Evolutionary conservation across 1,140 invertebrate genomes (phyloP).

Genomic region (Mya arenaria): DNA sequence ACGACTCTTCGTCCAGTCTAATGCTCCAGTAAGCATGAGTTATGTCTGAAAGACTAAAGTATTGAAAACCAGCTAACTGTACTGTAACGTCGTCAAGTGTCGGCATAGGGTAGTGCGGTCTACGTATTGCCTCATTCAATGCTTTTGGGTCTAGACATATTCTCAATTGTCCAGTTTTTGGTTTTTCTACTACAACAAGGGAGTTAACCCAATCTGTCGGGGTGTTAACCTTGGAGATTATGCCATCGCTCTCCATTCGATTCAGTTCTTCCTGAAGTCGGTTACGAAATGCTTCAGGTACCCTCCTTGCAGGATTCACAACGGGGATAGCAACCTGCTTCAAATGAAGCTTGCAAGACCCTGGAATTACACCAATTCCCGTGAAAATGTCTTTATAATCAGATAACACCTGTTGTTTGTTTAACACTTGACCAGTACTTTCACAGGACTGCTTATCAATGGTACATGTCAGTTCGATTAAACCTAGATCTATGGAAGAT

Average conservation of each 20-base stretch:
- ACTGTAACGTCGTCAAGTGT: conserved; percentile 56
- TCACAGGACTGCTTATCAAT: neutral
- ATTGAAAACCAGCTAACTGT: conserved; percentile 32
- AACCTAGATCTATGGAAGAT: conserved; percentile 3
- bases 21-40: conserved; percentile 80
- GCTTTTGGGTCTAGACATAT: conserved; percentile 83
- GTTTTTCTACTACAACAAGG: conserved; percentile 53
- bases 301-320: conserved; percentile 40
- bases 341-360: conserved; percentile 35
- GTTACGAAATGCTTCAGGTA: conserved; percentile 40
- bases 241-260: conserved; percentile 33
- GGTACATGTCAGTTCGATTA: neutral
- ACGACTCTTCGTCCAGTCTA: conserved; percentile 74
- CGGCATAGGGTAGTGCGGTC: conserved; percentile 58
- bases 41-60: conserved; percentile 57
- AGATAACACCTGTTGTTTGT: neutral
- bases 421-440: neutral
- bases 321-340: conserved; percentile 41
- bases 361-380: conserved; percentile 50
- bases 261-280: conserved; percentile 58
- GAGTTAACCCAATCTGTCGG: conserved; percentile 63
- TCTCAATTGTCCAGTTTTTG: conserved; percentile 74
- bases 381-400: conserved; percentile 51
- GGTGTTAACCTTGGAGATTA: conserved; percentile 49
- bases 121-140: conserved; percentile 81